Conservation (phyloP, 1,140 invertebrate species). For the Drosophila equinoxialis region DNA sequence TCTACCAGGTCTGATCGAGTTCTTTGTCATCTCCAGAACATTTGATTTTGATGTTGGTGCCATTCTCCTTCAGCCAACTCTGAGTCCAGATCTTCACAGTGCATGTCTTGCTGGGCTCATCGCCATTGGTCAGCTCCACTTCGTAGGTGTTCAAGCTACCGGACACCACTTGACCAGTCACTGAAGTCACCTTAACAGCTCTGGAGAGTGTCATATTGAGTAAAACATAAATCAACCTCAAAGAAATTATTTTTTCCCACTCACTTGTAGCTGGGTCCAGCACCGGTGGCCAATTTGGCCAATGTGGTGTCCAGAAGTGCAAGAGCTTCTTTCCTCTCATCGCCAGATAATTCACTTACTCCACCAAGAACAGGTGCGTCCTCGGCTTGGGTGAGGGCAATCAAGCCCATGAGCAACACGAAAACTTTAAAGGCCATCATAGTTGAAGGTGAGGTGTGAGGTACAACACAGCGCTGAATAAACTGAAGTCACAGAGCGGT, state of each 20-base stretch:
- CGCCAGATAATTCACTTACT: conserved; percentile 16
- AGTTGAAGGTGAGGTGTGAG: no score
- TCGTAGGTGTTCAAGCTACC: conserved; percentile 51
- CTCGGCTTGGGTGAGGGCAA: neutral
- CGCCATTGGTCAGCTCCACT: conserved; percentile 52
- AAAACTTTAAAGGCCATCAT: no score
- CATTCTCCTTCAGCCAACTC: conserved; percentile 49
- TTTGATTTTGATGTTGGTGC: conserved; percentile 59
- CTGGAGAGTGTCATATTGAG: conserved; percentile 18
- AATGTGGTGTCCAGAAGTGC: conserved; percentile 27
- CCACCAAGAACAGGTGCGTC: conserved; percentile 21
- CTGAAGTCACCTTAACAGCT: conserved; percentile 49
- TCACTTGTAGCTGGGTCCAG: conserved; percentile 52
- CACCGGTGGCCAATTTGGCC: conserved; percentile 30
- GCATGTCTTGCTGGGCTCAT: conserved; percentile 43
- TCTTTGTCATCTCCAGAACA: conserved; percentile 44
- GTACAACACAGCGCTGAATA: no score
- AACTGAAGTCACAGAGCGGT: no score
- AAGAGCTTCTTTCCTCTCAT: conserved; percentile 17
- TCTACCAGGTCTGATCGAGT: conserved; percentile 48
- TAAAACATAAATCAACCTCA: neutral
- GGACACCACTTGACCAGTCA: conserved; percentile 54
- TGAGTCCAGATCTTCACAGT: conserved; percentile 54
- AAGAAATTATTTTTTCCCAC: neutral
- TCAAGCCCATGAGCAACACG: neutral